Conservation (phyloP, 2,113 vertebrate genomes). For the Junco hyemalis region DNA sequence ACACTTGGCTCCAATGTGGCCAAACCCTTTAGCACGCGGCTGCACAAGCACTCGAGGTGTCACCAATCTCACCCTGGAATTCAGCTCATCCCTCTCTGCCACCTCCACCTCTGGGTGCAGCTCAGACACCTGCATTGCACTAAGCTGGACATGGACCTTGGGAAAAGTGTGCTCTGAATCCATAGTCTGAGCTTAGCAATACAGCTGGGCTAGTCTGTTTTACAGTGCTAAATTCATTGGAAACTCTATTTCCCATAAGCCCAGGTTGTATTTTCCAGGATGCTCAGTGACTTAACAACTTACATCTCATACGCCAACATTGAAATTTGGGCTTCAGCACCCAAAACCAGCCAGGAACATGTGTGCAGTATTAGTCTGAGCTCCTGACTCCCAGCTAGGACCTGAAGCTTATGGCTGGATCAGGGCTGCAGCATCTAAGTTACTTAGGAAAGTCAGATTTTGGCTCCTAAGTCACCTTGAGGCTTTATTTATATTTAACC, state of each 20-base stretch:
- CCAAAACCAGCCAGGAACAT: neutral
- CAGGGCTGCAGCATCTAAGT: neutral
- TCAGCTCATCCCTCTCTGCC: neutral
- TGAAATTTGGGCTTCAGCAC: neutral
- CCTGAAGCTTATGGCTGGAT: neutral
- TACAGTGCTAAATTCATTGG: neutral
- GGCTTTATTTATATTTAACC: neutral
- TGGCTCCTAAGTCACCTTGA: neutral
- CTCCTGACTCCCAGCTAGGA: neutral
- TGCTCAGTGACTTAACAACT: neutral
- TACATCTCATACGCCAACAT: neutral
- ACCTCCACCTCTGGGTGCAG: neutral
- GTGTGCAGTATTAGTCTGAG: neutral
- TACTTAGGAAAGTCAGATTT: neutral
- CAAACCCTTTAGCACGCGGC: neutral
- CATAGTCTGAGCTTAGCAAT: neutral
- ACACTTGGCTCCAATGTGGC: accelerated
- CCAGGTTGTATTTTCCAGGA: neutral
- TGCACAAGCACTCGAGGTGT: neutral
- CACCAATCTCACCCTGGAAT: neutral
- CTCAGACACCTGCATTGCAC: neutral
- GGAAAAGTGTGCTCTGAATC: accelerated
- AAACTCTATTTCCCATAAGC: neutral
- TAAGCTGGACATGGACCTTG: neutral
- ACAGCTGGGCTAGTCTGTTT: neutral